Conservation (phyloP, 2,797 vertebrate species). For the Syngnathus rostellatus region DNA sequence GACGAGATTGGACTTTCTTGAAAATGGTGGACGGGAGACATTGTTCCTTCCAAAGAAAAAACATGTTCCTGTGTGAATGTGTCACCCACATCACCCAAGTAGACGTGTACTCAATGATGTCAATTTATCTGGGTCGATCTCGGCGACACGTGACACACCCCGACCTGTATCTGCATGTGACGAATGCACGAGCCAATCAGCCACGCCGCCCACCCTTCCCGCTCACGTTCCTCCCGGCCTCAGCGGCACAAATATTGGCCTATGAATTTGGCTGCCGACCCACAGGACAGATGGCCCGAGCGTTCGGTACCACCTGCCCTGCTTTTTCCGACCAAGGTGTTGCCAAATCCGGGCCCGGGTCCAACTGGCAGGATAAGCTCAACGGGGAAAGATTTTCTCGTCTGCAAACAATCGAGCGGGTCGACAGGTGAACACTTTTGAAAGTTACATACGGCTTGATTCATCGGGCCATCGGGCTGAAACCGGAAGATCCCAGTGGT, state of each 20-base stretch:
- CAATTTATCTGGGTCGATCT: slow-evolving; percentile 48
- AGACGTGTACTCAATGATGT: slow-evolving; percentile 14
- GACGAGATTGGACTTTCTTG: slow-evolving; percentile 4
- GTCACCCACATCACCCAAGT: not conserved
- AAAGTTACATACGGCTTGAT: not conserved
- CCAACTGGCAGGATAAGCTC: slow-evolving; percentile 38
- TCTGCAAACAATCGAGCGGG: slow-evolving; percentile 13
- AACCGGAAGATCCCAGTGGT: slow-evolving; percentile 40
- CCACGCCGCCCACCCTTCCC: slow-evolving; percentile 53
- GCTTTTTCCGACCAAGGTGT: slow-evolving; percentile 41
- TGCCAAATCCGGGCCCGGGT: slow-evolving; percentile 38
- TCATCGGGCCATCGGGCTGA: slow-evolving; percentile 26
- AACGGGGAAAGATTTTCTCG: slow-evolving; percentile 24
- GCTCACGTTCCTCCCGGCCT: slow-evolving; percentile 53
- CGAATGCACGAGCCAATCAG: slow-evolving; percentile 15
- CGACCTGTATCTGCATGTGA: slow-evolving; percentile 1
- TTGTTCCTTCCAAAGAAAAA: not conserved
- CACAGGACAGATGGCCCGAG: slow-evolving; percentile 58
- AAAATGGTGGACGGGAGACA: slow-evolving; percentile 9
- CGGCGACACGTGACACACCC: slow-evolving; percentile 24
- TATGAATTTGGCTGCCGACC: slow-evolving; percentile 49
- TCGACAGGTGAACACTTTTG: slow-evolving; percentile 19
- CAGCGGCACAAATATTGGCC: slow-evolving; percentile 24
- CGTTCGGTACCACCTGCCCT: slow-evolving; percentile 58
- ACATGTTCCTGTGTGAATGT: not conserved